phyloP scores from a whole-genome alignment of 2,113 vertebrate species.

The Apaloderma vittatum region DNA sequence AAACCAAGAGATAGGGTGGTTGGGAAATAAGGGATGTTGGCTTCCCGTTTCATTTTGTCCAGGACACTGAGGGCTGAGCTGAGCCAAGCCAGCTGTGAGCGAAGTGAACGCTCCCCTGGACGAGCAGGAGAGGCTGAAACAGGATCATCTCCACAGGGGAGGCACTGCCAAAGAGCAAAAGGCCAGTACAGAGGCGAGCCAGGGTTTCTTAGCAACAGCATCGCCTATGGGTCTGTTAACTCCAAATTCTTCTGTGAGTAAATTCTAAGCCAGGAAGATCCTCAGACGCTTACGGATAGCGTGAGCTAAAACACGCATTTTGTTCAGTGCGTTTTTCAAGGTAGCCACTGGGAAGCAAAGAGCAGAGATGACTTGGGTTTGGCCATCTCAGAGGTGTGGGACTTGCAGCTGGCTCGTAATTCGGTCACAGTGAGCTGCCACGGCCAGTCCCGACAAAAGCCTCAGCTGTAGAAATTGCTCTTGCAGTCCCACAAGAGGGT shows the following conservation, averaged over 20 bases:
- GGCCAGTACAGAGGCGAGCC: not conserved
- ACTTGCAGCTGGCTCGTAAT: not conserved
- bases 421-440: not conserved
- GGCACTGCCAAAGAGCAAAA: not conserved
- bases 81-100: not conserved
- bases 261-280: not conserved
- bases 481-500: not conserved
- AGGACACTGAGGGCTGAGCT: not conserved
- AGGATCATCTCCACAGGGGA: not conserved
- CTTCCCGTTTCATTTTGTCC: not conserved
- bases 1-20: not conserved
- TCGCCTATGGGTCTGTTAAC: not conserved
- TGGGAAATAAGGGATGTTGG: not conserved
- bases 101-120: constrained; percentile 19
- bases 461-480: not conserved
- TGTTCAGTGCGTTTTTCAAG: not conserved
- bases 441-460: not conserved
- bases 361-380: not conserved
- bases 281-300: not conserved
- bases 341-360: not conserved
- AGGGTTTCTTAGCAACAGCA: constrained; percentile 62
- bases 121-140: not conserved
- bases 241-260: not conserved
- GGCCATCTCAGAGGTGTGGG: not conserved
- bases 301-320: not conserved